Evolutionary conservation across 2,888 invertebrate species (phyloP).

Genomic region (Mongoloraphidia duomilia): DNA sequence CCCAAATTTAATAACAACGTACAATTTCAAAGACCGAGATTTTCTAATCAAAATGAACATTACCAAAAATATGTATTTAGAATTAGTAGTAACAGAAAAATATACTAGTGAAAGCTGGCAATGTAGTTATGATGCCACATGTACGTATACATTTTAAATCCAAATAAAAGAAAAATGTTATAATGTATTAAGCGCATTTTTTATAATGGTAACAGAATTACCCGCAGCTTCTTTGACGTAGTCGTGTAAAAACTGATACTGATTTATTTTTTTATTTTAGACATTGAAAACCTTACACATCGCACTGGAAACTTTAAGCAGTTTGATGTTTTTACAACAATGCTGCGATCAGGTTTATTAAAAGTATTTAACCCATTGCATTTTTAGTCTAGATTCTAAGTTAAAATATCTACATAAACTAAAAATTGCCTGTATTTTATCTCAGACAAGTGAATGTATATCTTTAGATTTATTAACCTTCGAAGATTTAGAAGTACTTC

Average conservation of each 20-base stretch:
- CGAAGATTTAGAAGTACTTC: slow-evolving; percentile 34
- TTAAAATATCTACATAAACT: slow-evolving; percentile 1
- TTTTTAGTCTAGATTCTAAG: slow-evolving; percentile 1
- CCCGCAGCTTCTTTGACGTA: not conserved
- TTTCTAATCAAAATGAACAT: slow-evolving; percentile 33
- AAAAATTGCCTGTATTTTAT: slow-evolving; percentile 9
- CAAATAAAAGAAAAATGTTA: too few species aligned
- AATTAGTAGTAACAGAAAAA: slow-evolving; percentile 35
- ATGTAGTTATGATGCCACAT: slow-evolving; percentile 34
- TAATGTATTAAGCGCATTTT: not conserved
- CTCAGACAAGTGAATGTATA: slow-evolving; percentile 36
- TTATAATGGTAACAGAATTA: too few species aligned
- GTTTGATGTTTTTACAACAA: slow-evolving; percentile 36
- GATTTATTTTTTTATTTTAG: slow-evolving; percentile 21
- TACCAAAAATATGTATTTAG: slow-evolving; percentile 26
- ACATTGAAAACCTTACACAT: slow-evolving; percentile 38
- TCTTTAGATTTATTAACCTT: slow-evolving; percentile 35
- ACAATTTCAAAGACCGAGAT: slow-evolving; percentile 31
- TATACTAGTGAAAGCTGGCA: slow-evolving; percentile 39
- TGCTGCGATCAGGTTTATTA: slow-evolving; percentile 37
- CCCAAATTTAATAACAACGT: slow-evolving; percentile 32
- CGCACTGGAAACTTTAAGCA: slow-evolving; percentile 41
- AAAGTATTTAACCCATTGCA: slow-evolving; percentile 25
- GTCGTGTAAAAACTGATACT: not conserved
- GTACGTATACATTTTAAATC: slow-evolving; percentile 22